Conservation (phyloP, 2,888 invertebrate genomes). For the Eristalis arbustorum region DNA sequence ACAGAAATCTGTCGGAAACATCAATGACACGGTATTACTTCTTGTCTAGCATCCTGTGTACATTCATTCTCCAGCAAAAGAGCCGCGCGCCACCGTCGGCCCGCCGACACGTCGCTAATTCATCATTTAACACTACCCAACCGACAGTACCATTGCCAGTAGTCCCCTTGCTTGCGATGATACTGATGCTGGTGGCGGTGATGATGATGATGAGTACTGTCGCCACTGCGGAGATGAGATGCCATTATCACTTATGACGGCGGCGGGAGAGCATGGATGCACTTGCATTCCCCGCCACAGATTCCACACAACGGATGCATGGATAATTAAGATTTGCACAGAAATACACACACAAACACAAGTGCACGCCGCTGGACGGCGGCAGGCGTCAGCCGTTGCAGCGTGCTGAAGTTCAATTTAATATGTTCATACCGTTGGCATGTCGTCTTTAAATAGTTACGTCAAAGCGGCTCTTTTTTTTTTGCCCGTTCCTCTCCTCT, state of each 20-base stretch:
- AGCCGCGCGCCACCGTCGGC: background rate
- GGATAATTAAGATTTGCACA: constrained; percentile 30
- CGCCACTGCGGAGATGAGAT: constrained; percentile 12
- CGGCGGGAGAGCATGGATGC: constrained; percentile 4
- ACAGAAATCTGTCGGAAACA: constrained; percentile 16
- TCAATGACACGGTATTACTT: constrained; percentile 17
- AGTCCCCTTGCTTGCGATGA: background rate
- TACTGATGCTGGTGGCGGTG: background rate
- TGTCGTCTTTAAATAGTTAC: constrained; percentile 1
- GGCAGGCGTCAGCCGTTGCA: background rate
- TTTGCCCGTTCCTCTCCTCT: background rate
- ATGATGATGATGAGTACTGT: constrained; percentile 27
- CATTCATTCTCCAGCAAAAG: background rate
- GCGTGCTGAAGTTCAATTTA: background rate
- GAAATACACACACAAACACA: background rate
- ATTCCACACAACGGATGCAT: constrained; percentile 4
- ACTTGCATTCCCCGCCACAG: background rate
- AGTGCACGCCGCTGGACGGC: background rate
- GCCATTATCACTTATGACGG: constrained; percentile 37
- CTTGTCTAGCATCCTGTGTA: constrained; percentile 27
- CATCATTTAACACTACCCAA: constrained; percentile 17
- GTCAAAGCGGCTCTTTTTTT: background rate
- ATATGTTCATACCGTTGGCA: background rate
- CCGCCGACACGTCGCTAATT: constrained; percentile 33
- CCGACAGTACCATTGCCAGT: background rate